Evolutionary conservation across 1,140 invertebrate species (phyloP).

Genomic region (Wiebesia pumilae): DNA sequence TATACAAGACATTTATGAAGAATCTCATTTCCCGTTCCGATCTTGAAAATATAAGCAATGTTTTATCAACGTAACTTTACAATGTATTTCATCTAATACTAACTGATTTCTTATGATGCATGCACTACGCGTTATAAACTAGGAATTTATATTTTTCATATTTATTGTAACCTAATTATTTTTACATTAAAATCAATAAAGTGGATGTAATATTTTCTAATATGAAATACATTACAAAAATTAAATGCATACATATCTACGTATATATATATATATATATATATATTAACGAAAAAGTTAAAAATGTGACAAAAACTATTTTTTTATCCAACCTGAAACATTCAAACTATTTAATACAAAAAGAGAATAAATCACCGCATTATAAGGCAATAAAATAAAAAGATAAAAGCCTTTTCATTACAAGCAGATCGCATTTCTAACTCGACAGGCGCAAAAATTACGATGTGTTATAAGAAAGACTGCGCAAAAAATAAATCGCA

Average conservation of each 20-base stretch:
- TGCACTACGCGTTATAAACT: neutral
- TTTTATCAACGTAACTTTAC: neutral
- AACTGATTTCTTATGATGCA: neutral
- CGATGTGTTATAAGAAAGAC: slow-evolving; percentile 19
- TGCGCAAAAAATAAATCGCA: slow-evolving; percentile 41
- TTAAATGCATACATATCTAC: no score
- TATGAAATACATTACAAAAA: no score
- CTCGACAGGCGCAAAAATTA: slow-evolving; percentile 51
- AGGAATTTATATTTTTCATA: neutral
- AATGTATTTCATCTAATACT: neutral
- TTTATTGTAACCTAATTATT: no score
- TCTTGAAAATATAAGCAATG: neutral
- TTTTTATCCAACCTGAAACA: neutral
- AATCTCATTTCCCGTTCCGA: slow-evolving; percentile 22
- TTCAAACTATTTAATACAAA: slow-evolving; percentile 15
- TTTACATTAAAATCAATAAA: no score
- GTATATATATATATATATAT: neutral
- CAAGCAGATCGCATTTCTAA: slow-evolving; percentile 51
- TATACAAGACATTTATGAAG: slow-evolving; percentile 29
- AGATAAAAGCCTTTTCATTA: slow-evolving; percentile 34
- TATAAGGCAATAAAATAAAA: slow-evolving; percentile 14
- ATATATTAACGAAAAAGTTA: neutral
- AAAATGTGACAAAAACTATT: neutral
- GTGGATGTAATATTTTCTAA: no score
- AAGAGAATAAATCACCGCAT: neutral